Evolutionary conservation across 2,797 vertebrate species (phyloP).

Genomic region (Fistularia tabacaria): DNA sequence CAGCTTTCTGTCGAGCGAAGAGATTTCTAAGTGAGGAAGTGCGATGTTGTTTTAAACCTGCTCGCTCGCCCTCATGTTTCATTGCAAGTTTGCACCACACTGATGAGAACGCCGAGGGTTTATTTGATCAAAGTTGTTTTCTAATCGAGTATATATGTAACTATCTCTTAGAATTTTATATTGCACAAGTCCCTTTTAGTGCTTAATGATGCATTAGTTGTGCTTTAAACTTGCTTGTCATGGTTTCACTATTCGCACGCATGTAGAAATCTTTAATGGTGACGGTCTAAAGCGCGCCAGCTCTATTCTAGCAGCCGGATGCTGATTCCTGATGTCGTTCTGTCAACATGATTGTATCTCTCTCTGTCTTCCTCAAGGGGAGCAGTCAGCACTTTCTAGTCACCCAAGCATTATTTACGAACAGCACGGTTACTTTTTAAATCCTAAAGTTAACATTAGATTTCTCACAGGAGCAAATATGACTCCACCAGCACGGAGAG

Average conservation of each 20-base stretch:
- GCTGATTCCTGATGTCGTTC: conserved; percentile 18
- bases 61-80: conserved; percentile 48
- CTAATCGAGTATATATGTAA: too few species aligned
- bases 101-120: conserved; percentile 27
- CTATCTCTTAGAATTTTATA: neutral
- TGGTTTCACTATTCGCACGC: neutral
- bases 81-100: conserved; percentile 68
- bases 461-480: neutral
- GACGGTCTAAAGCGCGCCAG: neutral
- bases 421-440: neutral
- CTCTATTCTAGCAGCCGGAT: conserved; percentile 2
- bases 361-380: conserved; percentile 12
- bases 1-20: conserved; percentile 63
- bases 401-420: conserved; percentile 6
- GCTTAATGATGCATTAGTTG: neutral
- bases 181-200: conserved; percentile 1
- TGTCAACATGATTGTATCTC: conserved; percentile 26
- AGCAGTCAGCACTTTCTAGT: conserved; percentile 17
- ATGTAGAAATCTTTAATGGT: neutral
- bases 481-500: too few species aligned
- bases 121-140: conserved; percentile 21
- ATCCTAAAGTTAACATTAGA: neutral
- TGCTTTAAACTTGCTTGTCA: neutral
- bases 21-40: conserved; percentile 68
- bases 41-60: conserved; percentile 62